Percentiles rank a stretch among this genome's conserved stretches.
Evolutionary conservation across 2,888 invertebrate species (phyloP).

Genomic region (Calameuta pallipes): DNA sequence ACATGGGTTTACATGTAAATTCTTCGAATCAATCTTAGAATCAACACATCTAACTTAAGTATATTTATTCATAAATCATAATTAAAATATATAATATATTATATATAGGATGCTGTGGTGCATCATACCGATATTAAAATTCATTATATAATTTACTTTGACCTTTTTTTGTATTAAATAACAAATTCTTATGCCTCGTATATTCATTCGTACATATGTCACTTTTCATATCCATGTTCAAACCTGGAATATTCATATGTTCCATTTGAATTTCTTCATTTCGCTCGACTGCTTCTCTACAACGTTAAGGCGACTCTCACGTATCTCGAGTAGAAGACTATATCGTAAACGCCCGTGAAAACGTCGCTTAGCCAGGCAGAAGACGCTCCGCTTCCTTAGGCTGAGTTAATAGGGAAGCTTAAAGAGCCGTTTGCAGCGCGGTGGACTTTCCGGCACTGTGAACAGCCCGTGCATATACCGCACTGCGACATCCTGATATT

Average conservation of each 20-base stretch:
- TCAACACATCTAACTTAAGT: neutral
- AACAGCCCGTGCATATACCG: constrained; percentile 34
- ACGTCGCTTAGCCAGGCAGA: neutral
- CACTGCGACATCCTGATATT: constrained; percentile 47
- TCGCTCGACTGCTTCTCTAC: neutral
- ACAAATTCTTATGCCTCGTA: neutral
- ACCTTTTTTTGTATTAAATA: neutral
- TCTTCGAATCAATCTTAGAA: too few relatives aligned
- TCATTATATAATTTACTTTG: neutral
- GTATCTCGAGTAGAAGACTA: neutral
- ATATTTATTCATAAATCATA: neutral
- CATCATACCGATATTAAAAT: neutral
- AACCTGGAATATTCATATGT: neutral
- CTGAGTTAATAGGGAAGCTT: neutral
- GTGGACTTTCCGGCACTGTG: neutral
- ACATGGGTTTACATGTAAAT: neutral
- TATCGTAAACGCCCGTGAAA: neutral
- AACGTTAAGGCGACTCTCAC: neutral
- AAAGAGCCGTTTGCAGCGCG: neutral
- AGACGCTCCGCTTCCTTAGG: neutral
- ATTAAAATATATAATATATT: neutral
- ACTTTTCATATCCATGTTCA: neutral
- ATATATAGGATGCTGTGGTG: neutral
- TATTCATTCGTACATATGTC: neutral
- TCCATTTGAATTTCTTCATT: neutral